phyloP scores from a whole-genome alignment of 2,113 vertebrate species.

The Plecotus auritus region DNA sequence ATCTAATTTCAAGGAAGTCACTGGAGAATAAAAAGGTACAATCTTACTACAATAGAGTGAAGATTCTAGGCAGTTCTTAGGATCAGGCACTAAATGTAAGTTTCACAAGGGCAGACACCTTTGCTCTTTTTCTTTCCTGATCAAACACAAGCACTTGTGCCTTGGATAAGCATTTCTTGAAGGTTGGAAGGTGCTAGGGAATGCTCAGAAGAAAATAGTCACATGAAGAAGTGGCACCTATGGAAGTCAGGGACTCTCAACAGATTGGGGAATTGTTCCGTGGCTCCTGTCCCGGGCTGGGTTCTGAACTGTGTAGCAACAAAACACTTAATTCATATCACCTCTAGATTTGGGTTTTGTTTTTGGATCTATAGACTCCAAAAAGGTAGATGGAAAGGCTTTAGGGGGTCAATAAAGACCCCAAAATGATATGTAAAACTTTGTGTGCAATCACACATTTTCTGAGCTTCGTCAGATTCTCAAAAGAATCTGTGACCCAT shows the following conservation, averaged over 20 bases:
- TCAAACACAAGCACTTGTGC: background rate
- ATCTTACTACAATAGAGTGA: background rate
- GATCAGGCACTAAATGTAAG: background rate
- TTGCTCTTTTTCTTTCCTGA: constrained; percentile 19
- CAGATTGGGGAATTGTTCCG: background rate
- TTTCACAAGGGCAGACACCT: background rate
- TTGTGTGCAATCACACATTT: background rate
- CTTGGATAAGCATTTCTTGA: background rate
- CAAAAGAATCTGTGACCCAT: background rate
- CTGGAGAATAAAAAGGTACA: background rate
- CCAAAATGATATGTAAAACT: background rate
- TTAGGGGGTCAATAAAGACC: background rate
- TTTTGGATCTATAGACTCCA: background rate
- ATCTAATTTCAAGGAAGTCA: constrained; percentile 1
- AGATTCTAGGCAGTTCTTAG: background rate
- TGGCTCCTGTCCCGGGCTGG: background rate
- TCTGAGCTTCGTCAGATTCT: background rate
- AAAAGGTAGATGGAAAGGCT: background rate
- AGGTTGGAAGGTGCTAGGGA: background rate
- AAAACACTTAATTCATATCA: background rate
- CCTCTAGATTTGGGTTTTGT: background rate
- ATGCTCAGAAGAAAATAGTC: background rate
- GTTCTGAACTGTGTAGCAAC: background rate
- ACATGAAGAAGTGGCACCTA: background rate
- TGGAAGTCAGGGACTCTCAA: background rate